Conservation (phyloP, 2,888 invertebrate species). For the Nephrocerus scutellatus region DNA sequence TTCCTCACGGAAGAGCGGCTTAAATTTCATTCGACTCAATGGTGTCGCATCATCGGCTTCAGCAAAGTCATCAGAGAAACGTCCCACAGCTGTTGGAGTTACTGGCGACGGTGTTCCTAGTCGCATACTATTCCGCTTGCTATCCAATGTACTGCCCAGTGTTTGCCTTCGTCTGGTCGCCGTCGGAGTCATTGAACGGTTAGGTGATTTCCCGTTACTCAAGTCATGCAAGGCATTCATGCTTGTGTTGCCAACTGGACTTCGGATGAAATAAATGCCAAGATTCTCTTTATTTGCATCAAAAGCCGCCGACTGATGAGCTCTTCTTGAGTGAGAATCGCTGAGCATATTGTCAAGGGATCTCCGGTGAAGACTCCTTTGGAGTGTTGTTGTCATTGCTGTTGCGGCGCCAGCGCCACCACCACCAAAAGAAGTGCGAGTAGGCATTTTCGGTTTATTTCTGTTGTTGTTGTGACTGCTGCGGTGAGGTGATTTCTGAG, state of each 20-base stretch:
- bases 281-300: constrained; percentile 44
- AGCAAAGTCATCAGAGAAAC: constrained; percentile 26
- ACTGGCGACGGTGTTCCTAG: too few species aligned
- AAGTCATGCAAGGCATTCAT: constrained; percentile 42
- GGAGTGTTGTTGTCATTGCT: constrained; percentile 30
- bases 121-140: constrained; percentile 16
- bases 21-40: constrained; percentile 24
- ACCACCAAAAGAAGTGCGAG: background rate
- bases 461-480: background rate
- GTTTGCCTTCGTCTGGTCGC: constrained; percentile 13
- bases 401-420: constrained; percentile 14
- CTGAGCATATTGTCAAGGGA: constrained; percentile 35
- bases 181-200: constrained; percentile 23
- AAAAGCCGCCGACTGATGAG: constrained; percentile 27
- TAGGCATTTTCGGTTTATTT: constrained; percentile 2
- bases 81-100: constrained; percentile 3
- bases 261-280: constrained; percentile 39
- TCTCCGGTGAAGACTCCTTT: constrained; percentile 37
- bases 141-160: constrained; percentile 8
- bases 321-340: constrained; percentile 23
- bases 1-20: constrained; percentile 19
- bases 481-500: background rate
- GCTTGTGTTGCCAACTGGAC: constrained; percentile 37
- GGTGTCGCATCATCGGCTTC: constrained; percentile 22
- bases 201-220: constrained; percentile 42